Percentiles rank a stretch among this genome's conserved stretches.
phyloP scores from a whole-genome alignment of 2,888 invertebrate species.

The Scaptomyza parva region DNA sequence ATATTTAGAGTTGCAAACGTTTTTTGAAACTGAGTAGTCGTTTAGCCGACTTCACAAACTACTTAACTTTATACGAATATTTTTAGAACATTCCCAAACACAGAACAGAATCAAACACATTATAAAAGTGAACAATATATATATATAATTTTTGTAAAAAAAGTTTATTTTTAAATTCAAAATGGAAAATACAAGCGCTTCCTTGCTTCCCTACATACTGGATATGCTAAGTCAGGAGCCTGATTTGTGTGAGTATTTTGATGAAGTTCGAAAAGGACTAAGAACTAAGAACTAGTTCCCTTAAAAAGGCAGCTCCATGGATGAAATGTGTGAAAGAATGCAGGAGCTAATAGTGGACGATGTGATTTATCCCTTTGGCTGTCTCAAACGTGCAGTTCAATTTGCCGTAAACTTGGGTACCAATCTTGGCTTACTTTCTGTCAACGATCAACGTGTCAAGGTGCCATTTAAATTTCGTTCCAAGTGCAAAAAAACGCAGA shows the following conservation, averaged over 20 bases:
- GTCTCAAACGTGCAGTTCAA: conserved; percentile 40
- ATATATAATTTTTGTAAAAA: background rate
- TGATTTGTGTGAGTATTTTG: conserved; percentile 39
- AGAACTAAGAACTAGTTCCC: background rate
- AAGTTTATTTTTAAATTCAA: conserved; percentile 15
- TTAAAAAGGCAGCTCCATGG: conserved; percentile 17
- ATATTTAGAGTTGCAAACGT: no score
- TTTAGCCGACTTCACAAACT: background rate
- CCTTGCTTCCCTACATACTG: conserved; percentile 54
- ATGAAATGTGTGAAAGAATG: conserved; percentile 23
- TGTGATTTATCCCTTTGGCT: conserved; percentile 23
- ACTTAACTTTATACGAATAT: background rate
- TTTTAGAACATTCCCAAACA: background rate
- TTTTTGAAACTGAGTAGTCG: background rate
- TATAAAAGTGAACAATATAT: background rate
- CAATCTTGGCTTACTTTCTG: conserved; percentile 48
- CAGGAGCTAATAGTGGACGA: conserved; percentile 25
- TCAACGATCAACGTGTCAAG: conserved; percentile 5
- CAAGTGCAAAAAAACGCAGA: background rate
- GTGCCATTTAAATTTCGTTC: conserved; percentile 16
- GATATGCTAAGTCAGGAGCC: conserved; percentile 51
- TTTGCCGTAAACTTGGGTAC: conserved; percentile 47
- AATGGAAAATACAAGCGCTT: conserved; percentile 37
- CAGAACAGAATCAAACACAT: background rate
- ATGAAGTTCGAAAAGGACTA: background rate